Percentiles rank a stretch among this genome's conserved stretches.
phyloP scores from a whole-genome alignment of 2,113 vertebrate genomes.

The Elephantulus edwardii region DNA sequence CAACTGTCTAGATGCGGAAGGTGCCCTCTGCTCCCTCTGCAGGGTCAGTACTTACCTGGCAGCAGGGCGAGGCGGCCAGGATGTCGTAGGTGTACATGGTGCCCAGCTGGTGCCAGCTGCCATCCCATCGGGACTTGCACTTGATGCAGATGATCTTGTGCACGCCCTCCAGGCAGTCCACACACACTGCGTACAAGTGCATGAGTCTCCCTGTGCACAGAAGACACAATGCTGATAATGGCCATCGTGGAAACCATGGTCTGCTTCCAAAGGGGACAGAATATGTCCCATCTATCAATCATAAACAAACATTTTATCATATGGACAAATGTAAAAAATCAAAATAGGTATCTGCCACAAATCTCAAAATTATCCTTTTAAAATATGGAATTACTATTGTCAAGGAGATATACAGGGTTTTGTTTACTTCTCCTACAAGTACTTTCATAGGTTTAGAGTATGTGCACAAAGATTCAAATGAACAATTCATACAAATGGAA shows the following conservation, averaged over 20 bases:
- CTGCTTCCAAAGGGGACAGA: neutral
- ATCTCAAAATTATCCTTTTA: neutral
- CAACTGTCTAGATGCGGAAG: neutral
- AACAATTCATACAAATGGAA: neutral
- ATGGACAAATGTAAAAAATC: neutral
- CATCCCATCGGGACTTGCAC: conserved; percentile 99
- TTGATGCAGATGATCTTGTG: conserved; percentile 99
- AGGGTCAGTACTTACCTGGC: conserved; percentile 90
- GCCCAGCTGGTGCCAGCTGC: conserved; percentile 99
- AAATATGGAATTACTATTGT: neutral
- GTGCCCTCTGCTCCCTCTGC: neutral
- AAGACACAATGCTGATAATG: conserved; percentile 71
- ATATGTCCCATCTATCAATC: neutral
- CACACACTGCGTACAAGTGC: conserved; percentile 98
- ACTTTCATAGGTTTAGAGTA: neutral
- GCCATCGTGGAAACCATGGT: neutral
- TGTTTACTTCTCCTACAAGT: conserved; percentile 17
- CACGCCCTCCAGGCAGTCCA: conserved; percentile 99
- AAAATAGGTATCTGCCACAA: neutral
- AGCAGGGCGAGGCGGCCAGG: conserved; percentile 97
- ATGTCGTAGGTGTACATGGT: conserved; percentile 99
- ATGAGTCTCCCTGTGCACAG: conserved; percentile 93
- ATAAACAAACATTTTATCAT: conserved; percentile 10
- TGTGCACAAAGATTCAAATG: neutral
- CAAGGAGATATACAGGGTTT: neutral